phyloP scores from a whole-genome alignment of 2,888 invertebrate genomes.

The Globia sparganii region DNA sequence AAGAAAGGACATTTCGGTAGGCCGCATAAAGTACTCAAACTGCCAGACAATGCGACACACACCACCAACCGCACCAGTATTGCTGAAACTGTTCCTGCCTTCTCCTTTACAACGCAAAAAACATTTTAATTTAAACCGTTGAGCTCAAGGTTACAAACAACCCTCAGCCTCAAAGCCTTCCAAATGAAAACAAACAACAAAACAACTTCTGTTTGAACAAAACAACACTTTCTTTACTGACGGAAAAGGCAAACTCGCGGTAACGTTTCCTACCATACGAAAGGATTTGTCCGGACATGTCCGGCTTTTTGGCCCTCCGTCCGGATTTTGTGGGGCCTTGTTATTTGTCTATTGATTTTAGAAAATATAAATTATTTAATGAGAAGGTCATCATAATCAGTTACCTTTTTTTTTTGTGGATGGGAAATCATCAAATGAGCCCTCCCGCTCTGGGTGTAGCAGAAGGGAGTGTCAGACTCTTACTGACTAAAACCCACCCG shows the following conservation, averaged over 20 bases:
- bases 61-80: neutral
- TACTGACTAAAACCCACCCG: too few relatives aligned
- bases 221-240: slow-evolving; percentile 14
- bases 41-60: neutral
- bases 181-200: slow-evolving; percentile 34
- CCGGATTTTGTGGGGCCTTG: neutral
- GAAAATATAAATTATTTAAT: neutral
- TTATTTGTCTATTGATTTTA: neutral
- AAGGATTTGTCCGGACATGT: neutral
- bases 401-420: too few relatives aligned
- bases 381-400: too few relatives aligned
- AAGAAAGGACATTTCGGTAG: neutral
- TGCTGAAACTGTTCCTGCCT: neutral
- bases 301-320: neutral
- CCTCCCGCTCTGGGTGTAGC: too few relatives aligned
- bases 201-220: slow-evolving; percentile 25
- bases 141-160: slow-evolving; percentile 11
- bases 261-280: neutral
- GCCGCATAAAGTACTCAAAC: neutral
- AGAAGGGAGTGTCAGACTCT: too few relatives aligned
- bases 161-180: slow-evolving; percentile 5
- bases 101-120: neutral
- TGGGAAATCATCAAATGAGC: too few relatives aligned
- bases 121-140: slow-evolving; percentile 15
- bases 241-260: slow-evolving; percentile 3